These are phyloP conservation scores for Chrysomela aeneicollis DNA, from an alignment of 2,888 invertebrate species.

Conservation along the genomic window DNA sequence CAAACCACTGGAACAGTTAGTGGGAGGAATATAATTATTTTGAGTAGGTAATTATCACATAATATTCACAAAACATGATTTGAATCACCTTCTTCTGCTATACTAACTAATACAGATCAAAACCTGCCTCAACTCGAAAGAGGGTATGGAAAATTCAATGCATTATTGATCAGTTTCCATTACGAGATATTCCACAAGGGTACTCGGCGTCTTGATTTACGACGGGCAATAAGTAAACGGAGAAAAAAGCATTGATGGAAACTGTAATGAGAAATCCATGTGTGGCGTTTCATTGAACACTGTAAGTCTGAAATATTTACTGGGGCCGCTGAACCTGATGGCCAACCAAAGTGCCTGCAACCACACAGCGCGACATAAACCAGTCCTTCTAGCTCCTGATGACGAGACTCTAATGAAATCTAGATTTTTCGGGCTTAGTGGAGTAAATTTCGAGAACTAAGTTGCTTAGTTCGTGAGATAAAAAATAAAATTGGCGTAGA, in stretches of 20 bases:
- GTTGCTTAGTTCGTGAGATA: no score
- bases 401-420: slow-evolving; percentile 48
- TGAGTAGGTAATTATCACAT: no score
- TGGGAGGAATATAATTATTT: no score
- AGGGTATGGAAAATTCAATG: slow-evolving; percentile 25
- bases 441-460: slow-evolving; percentile 16
- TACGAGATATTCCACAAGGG: slow-evolving; percentile 35
- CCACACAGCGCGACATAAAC: slow-evolving; percentile 48
- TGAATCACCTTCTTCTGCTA: no score
- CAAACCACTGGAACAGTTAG: no score
- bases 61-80: background rate
- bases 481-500: no score
- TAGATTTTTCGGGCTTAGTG: slow-evolving; percentile 43
- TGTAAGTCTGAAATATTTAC: slow-evolving; percentile 58
- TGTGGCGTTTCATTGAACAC: slow-evolving; percentile 54
- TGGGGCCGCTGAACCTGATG: slow-evolving; percentile 57
- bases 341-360: slow-evolving; percentile 36
- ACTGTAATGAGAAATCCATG: slow-evolving; percentile 54
- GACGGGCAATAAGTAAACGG: slow-evolving; percentile 33
- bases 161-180: slow-evolving; percentile 37
- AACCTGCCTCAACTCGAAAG: slow-evolving; percentile 23
- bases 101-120: slow-evolving; percentile 19
- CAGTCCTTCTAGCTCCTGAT: slow-evolving; percentile 58
- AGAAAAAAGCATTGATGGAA: slow-evolving; percentile 42
- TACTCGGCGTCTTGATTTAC: slow-evolving; percentile 32